Percentiles rank a stretch among this genome's conserved stretches.
phyloP scores from a whole-genome alignment of 1,140 invertebrate species.

The Muscidifurax raptorellus region DNA sequence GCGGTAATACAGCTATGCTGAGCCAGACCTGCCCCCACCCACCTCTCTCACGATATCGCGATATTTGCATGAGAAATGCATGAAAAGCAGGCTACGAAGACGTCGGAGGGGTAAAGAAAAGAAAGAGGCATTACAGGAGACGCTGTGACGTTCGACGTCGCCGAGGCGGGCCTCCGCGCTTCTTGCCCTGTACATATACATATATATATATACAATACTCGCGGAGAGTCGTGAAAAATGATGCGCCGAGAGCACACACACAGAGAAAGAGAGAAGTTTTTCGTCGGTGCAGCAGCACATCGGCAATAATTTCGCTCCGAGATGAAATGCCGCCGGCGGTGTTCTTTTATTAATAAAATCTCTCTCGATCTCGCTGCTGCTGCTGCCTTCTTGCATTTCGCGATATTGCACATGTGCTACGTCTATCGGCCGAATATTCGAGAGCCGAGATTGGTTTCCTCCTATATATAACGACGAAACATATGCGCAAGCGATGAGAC shows the following conservation, averaged over 20 bases:
- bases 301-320: constrained; percentile 35
- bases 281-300: constrained; percentile 44
- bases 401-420: constrained; percentile 47
- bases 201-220: too few species aligned
- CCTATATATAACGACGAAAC: background rate
- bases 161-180: constrained; percentile 61
- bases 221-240: constrained; percentile 70
- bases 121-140: constrained; percentile 48
- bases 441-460: constrained; percentile 14
- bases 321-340: constrained; percentile 9
- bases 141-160: constrained; percentile 69
- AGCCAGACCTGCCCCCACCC: background rate
- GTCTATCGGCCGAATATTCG: constrained; percentile 27
- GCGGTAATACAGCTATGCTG: constrained; percentile 47
- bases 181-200: constrained; percentile 33
- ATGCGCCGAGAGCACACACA: constrained; percentile 56
- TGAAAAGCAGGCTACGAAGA: constrained; percentile 9
- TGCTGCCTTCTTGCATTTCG: background rate
- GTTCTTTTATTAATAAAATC: constrained; percentile 10
- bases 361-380: background rate
- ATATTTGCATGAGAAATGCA: constrained; percentile 60
- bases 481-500: constrained; percentile 5
- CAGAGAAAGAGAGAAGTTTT: constrained; percentile 65
- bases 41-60: constrained; percentile 52
- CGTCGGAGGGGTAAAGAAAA: constrained; percentile 1